These are phyloP conservation scores for Minunthozetes semirufus DNA, from an alignment of 2,888 invertebrate species.

Conservation along the genomic window DNA sequence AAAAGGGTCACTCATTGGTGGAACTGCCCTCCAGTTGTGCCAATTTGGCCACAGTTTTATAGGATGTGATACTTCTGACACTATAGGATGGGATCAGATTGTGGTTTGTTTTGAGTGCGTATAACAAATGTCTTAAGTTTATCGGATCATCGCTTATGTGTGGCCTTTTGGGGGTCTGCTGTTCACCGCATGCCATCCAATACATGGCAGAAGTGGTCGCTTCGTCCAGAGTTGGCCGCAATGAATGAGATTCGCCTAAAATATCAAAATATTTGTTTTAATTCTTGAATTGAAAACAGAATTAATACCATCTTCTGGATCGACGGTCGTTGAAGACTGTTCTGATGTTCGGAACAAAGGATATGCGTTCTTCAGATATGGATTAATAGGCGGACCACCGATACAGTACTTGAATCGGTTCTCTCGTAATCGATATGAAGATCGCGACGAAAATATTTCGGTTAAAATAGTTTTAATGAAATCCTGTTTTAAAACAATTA, in stretches of 20 bases:
- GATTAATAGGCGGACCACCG: slow-evolving; percentile 69
- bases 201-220: slow-evolving; percentile 30
- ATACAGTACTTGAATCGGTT: slow-evolving; percentile 69
- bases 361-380: slow-evolving; percentile 65
- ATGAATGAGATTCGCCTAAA: slow-evolving; percentile 19
- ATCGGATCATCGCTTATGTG: neutral
- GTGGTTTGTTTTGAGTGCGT: slow-evolving; percentile 1
- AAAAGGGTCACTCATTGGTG: neutral
- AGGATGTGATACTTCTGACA: slow-evolving; percentile 26
- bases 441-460: slow-evolving; percentile 69
- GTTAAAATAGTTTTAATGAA: slow-evolving; percentile 68
- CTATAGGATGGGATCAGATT: slow-evolving; percentile 19
- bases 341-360: slow-evolving; percentile 14
- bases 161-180: neutral
- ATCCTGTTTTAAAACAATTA: slow-evolving; percentile 51
- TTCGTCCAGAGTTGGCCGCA: neutral
- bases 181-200: slow-evolving; percentile 31
- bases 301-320: neutral
- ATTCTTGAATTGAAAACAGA: neutral
- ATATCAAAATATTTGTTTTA: neutral
- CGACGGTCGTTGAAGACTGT: neutral
- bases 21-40: neutral
- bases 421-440: slow-evolving; percentile 68
- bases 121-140: slow-evolving; percentile 31
- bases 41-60: neutral